Evolutionary conservation across 2,797 vertebrate genomes (phyloP).

Genomic region (Sebastiscus albofasciatus): DNA sequence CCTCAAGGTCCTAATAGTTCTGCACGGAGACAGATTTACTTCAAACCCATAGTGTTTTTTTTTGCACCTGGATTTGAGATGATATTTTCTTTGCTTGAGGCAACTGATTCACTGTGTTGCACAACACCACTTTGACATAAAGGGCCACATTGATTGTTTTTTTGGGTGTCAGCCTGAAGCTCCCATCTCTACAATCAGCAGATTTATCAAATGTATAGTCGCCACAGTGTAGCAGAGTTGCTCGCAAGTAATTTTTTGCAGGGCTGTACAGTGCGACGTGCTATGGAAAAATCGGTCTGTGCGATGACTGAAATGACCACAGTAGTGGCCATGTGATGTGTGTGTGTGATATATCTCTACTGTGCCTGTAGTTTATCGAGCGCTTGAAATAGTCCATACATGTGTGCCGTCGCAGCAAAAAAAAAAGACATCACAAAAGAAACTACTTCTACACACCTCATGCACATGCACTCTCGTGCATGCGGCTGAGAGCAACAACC

Average conservation of each 20-base stretch:
- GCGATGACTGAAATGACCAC: too few relatives aligned
- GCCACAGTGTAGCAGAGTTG: not conserved
- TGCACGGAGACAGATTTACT: slow-evolving; percentile 30
- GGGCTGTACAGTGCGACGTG: too few relatives aligned
- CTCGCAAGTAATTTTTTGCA: not conserved
- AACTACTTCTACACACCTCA: too few relatives aligned
- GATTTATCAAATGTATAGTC: not conserved
- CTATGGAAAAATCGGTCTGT: too few relatives aligned
- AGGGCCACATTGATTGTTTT: slow-evolving; percentile 9
- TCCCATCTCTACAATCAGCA: slow-evolving; percentile 7
- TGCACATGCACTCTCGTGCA: too few relatives aligned
- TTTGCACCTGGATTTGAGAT: slow-evolving; percentile 17
- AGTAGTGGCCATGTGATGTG: too few relatives aligned
- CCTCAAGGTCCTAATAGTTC: slow-evolving; percentile 14
- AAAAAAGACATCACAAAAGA: too few relatives aligned
- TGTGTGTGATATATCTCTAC: too few relatives aligned
- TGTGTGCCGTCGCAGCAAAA: too few relatives aligned
- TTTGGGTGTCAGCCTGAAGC: slow-evolving; percentile 12
- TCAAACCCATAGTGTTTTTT: not conserved
- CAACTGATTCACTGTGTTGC: slow-evolving; percentile 32
- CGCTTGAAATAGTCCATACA: too few relatives aligned
- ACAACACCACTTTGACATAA: slow-evolving; percentile 18
- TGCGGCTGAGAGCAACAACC: too few relatives aligned
- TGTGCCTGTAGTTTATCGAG: too few relatives aligned
- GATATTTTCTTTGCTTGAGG: slow-evolving; percentile 35